Base-by-base conservation (phyloP, 2,113 vertebrate species). In the Numenius arquata region DNA sequence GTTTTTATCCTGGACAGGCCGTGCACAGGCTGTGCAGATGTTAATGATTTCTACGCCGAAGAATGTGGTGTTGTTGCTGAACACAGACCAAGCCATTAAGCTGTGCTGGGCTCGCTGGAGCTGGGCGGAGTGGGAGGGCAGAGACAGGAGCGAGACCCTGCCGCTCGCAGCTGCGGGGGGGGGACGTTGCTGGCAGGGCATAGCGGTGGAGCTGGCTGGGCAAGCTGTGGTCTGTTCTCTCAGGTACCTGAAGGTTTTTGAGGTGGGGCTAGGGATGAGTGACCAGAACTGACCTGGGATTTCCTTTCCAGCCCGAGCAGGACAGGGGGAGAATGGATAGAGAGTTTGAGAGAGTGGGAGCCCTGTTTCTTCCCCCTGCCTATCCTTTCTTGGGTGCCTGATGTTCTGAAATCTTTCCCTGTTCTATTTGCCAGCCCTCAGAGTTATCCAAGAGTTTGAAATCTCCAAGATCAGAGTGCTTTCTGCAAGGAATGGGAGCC, bases 21-120 rank as follows among this genome's bases (percentile, higher is more conserved):
- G 14, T 71, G 80, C 45, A n/a, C 11, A 26, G 82, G 15, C 78
- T 18, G 63, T 88, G 94, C 96, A 96, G 97, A 97, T 96, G 96
- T 95, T 89, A 93, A 94, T 96, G 97, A 97, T 95, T 94, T 93
- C 88, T 83, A 6, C 52, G 0, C 83, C 63, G 92, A 97, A 90
- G 96, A 97, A 97, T 97, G 95, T 11, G 40, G 45, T 90, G 85
- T 22, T 96, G 88, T 78, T 90, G 76, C 93, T 72, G 91, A 95
- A 75, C 75, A 66, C 65, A 86, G 47, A 50, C 23, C 8, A 7
- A 73, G 94, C 88, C 88, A 75, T 88, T 75, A 72, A 63, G 67
- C 85, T 65, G 76, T 30, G 68, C 82, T 87, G 91, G 83, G 91
- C 85, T 92, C 3, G 3, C 84, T 58, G 92, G 88, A 70, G 82